Conservation (phyloP, 2,113 vertebrate species). For the Thamnophis sirtalis region DNA sequence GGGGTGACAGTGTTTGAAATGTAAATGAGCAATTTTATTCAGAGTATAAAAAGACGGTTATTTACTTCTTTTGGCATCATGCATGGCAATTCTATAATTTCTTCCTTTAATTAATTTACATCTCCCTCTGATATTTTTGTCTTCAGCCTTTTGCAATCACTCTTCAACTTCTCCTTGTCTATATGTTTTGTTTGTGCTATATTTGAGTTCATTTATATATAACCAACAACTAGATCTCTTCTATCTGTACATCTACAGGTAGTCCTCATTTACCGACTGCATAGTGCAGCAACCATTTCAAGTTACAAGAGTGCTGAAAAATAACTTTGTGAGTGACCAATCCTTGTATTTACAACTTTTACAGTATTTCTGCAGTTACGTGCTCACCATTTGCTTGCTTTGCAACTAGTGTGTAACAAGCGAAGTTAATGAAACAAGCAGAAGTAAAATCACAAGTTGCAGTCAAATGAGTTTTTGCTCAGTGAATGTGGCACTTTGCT, state of each 20-base stretch:
- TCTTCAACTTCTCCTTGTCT: not conserved
- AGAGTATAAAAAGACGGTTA: not conserved
- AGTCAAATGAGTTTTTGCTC: not conserved
- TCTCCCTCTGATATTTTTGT: not conserved
- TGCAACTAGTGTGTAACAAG: not conserved
- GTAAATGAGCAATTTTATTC: not conserved
- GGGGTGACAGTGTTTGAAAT: not conserved
- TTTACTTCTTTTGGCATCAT: not conserved
- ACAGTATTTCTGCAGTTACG: not conserved
- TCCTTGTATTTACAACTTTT: not conserved
- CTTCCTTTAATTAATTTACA: not conserved
- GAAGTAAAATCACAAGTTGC: not conserved
- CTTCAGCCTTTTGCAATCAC: not conserved
- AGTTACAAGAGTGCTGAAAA: not conserved
- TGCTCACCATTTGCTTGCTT: not conserved
- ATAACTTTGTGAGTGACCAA: not conserved
- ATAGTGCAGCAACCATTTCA: not conserved
- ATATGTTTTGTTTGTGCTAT: not conserved
- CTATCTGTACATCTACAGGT: not conserved
- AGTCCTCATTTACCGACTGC: not conserved
- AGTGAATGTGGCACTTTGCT: not conserved
- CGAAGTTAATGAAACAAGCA: not conserved
- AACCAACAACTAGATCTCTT: not conserved
- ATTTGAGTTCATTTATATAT: not conserved
- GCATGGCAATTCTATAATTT: not conserved